A percentile compares a stretch with the other conserved stretches of the same genome.
phyloP scores from a whole-genome alignment of 2,888 invertebrate species.

The Cybosia mesomella region DNA sequence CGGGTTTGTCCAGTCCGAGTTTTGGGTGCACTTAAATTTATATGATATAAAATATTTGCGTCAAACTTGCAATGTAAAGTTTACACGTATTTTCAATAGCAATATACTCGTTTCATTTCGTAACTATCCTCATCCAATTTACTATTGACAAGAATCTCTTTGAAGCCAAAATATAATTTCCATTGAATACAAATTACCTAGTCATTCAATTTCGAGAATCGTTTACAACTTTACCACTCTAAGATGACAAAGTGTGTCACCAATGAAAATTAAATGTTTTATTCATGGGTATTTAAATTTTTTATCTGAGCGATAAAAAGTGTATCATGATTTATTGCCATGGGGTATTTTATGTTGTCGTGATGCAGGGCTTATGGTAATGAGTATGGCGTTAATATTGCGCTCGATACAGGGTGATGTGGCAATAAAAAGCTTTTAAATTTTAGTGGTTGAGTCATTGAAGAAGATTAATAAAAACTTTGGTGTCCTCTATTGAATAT shows the following conservation, averaged over 20 bases:
- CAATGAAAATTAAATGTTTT: slow-evolving; percentile 79
- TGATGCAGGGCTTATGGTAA: slow-evolving; percentile 60
- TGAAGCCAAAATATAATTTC: slow-evolving; percentile 47
- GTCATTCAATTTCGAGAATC: slow-evolving; percentile 51
- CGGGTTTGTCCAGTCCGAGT: no score
- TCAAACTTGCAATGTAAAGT: neutral
- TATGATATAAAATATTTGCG: neutral
- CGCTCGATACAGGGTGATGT: slow-evolving; percentile 38
- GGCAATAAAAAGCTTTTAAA: slow-evolving; percentile 43
- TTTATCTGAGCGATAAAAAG: slow-evolving; percentile 71
- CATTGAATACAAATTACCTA: slow-evolving; percentile 45
- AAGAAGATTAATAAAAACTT: slow-evolving; percentile 17
- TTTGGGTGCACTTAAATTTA: no score
- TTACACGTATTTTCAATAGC: neutral
- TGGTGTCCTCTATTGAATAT: slow-evolving; percentile 16
- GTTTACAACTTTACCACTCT: slow-evolving; percentile 52
- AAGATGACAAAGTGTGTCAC: slow-evolving; percentile 39
- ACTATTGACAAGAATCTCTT: slow-evolving; percentile 28
- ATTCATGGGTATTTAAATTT: slow-evolving; percentile 75
- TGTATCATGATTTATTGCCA: slow-evolving; percentile 68
- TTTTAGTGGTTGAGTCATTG: slow-evolving; percentile 32
- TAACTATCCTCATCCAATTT: slow-evolving; percentile 14
- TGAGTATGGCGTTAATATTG: slow-evolving; percentile 48
- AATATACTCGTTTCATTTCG: neutral
- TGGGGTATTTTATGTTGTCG: slow-evolving; percentile 52